Evolutionary conservation across 2,113 vertebrate genomes (phyloP), one percentile per base, ranked within the genome.

Genomic region (Pterocles burchelli): DNA sequence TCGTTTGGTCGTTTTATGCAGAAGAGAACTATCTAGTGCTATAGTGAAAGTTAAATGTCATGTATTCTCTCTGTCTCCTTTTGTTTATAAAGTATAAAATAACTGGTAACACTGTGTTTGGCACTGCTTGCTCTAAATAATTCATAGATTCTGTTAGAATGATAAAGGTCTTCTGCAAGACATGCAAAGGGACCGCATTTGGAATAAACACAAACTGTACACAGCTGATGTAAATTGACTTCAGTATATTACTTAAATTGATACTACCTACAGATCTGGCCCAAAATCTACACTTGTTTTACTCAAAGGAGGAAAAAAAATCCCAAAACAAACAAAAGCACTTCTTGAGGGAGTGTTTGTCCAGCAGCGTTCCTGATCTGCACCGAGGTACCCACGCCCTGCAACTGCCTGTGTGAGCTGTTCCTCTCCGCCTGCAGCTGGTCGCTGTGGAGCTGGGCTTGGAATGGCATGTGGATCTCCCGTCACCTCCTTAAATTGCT

Each of bases 291-390:
- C 43, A 4, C 68, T 88, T 57, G 43, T 72, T 90, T 96, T 77
- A 77, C 61, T 61, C 61, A 67, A 81, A 72, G 77, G 38, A 58
- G 36, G 28, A 11, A 49, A 36, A 19, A 55, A 18, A 18, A 34
- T 51, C 46, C 29, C 59, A 59, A 88, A 51, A 41, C 38, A 74
- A 91, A 95, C 66, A 91, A 75, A 93, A 95, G 86, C 36, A 6
- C 71, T 90, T 79, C 19, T 87, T 61, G 65, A 95, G 96, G 97
- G 96, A 97, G 96, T 97, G 96, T 97, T 97, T 97, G 96, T 97
- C 94, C 97, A 92, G 91, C 96, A 93, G 90, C 97, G 97, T 97
- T 97, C 96, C 97, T 97, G 94, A 78, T 94, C 85, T 74, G 80
- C 93, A 85, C 45, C 0, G 7, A 84, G 68, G 75, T 86, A 55